phyloP scores from a whole-genome alignment of 2,113 vertebrate species.

The Xiphorhynchus elegans region DNA sequence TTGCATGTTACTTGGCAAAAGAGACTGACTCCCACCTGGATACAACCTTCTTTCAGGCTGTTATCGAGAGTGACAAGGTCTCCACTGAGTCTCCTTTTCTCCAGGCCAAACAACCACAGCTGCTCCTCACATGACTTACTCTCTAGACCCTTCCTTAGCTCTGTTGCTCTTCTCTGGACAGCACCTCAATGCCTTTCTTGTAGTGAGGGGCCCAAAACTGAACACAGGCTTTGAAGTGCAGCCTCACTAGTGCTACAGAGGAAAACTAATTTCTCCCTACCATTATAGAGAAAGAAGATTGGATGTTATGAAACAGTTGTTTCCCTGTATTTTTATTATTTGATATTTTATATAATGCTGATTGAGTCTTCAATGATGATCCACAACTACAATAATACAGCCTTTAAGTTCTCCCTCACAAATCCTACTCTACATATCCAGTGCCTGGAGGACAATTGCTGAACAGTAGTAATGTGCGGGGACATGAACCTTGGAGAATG shows the following conservation, averaged over 20 bases:
- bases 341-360: background rate
- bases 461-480: background rate
- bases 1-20: background rate
- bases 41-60: background rate
- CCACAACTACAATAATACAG: background rate
- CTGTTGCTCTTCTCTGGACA: background rate
- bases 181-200: background rate
- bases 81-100: background rate
- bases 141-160: background rate
- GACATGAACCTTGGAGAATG: background rate
- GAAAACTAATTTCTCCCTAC: background rate
- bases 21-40: rapidly evolving
- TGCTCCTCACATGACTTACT: background rate
- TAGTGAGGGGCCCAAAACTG: background rate
- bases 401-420: background rate
- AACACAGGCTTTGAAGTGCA: background rate
- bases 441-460: background rate
- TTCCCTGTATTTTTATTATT: background rate
- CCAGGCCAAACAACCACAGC: background rate
- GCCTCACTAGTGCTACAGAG: background rate
- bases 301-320: background rate
- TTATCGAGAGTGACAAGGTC: background rate
- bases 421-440: background rate
- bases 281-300: background rate
- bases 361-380: background rate